Evolutionary conservation across 2,888 invertebrate genomes (phyloP).

Genomic region (Sphaerophoria taeniata): DNA sequence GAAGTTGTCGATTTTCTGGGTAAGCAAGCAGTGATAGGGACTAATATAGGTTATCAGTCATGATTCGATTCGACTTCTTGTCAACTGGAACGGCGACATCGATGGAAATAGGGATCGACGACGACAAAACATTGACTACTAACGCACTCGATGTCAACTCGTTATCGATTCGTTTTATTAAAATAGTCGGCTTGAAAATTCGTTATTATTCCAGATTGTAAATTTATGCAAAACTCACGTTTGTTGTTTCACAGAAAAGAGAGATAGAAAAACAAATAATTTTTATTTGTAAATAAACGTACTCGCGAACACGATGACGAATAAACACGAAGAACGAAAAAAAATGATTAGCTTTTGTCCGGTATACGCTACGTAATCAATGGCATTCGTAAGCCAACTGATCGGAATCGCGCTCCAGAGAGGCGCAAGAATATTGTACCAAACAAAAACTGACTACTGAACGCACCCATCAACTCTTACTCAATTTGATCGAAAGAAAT

Average conservation of each 20-base stretch:
- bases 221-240: constrained; percentile 32
- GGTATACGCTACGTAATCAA: constrained; percentile 63
- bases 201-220: constrained; percentile 9
- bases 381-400: constrained; percentile 68
- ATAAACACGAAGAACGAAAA: constrained; percentile 26
- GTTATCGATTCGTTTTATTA: constrained; percentile 64
- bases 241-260: constrained; percentile 25
- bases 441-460: not conserved
- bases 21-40: constrained; percentile 36
- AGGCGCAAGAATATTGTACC: constrained; percentile 32
- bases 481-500: constrained; percentile 12
- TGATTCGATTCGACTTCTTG: constrained; percentile 46
- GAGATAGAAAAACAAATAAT: constrained; percentile 37
- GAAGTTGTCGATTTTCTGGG: not conserved
- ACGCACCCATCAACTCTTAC: not conserved
- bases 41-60: constrained; percentile 70
- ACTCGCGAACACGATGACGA: constrained; percentile 49
- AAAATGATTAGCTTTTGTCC: constrained; percentile 29
- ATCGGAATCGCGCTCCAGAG: constrained; percentile 66
- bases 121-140: not conserved
- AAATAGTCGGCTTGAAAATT: constrained; percentile 27
- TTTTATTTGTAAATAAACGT: constrained; percentile 45
- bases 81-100: constrained; percentile 40
- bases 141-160: constrained; percentile 42
- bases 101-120: constrained; percentile 19